phyloP scores from a whole-genome alignment of 2,113 vertebrate species.

The Pterocles burchelli region DNA sequence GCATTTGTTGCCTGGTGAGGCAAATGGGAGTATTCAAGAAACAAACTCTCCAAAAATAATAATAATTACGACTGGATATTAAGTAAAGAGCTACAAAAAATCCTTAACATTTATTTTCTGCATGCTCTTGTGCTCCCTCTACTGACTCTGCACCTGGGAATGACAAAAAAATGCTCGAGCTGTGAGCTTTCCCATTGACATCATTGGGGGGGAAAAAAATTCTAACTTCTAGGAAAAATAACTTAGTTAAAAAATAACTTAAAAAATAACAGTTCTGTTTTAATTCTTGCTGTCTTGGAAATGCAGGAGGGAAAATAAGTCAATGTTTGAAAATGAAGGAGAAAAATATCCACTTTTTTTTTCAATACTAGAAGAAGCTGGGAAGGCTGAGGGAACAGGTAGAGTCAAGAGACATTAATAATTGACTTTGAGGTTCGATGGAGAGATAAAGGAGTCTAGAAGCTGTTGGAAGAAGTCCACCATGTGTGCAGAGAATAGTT shows the following conservation, averaged over 20 bases:
- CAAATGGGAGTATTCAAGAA: background rate
- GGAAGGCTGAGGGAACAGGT: background rate
- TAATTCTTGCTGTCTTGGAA: background rate
- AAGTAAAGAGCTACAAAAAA: background rate
- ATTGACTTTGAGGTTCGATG: background rate
- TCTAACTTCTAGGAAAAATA: background rate
- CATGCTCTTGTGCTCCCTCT: slow-evolving; percentile 65
- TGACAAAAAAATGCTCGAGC: background rate
- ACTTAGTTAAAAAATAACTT: no score
- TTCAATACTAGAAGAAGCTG: background rate
- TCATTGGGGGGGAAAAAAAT: fast-evolving
- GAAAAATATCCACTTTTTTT: background rate
- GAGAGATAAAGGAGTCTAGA: background rate
- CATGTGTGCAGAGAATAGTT: fast-evolving
- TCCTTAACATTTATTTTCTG: background rate
- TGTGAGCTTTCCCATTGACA: background rate
- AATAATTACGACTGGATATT: background rate
- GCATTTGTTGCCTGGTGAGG: background rate
- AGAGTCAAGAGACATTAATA: background rate
- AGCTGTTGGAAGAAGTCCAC: background rate
- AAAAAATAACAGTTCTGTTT: background rate
- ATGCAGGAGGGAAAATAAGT: background rate
- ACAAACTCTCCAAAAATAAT: fast-evolving
- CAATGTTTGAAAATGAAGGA: fast-evolving
- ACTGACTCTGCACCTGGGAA: slow-evolving; percentile 28